Evolutionary conservation across 2,888 invertebrate genomes (phyloP), one percentile per base, ranked within the genome.

Genomic region (Epinotia ramella): DNA sequence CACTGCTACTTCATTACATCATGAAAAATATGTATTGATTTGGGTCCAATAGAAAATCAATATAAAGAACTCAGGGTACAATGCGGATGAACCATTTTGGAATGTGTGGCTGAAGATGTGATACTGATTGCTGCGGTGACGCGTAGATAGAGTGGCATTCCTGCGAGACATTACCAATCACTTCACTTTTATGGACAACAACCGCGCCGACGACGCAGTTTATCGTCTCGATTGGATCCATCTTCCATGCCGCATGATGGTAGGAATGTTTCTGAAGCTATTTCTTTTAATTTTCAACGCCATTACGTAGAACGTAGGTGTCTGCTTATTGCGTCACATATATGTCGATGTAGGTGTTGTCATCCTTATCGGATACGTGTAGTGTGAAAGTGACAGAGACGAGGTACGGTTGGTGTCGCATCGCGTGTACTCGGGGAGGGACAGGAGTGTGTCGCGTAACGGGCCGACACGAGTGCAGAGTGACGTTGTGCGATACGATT

Each of bases 391-490:
- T 62, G 71, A 76, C 44, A 71, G 70, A 64, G 62, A 13, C 56
- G 24, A 72, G 67, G 60, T 20, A 78, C 66, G 16, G 24, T 70
- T 57, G 44, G 56, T 40, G 33, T 74, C 7, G 59, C 59, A 56
- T 73, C 71, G 64, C 49, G 73, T 73, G 69, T 63, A 28, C 57
- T 18, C 77, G n/a, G n/a, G 78, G 24, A 49, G 49, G 16, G 49
- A n/a, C 44, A 46, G 80, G 78, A 91, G 87, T 93, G 87, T 92
- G 93, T 89, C 93, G 84, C 79, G 74, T 93, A 93, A 92, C 93
- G 93, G 93, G 44, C 56, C 76, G 63, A 56, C 67, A 46, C 75
- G 73, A 77, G 72, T 66, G 69, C 28, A 70, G 73, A 77, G 72
- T 66, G 73, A 73, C 73, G 63, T 68, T 57, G 74, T 49, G 70